Evolutionary conservation across 2,113 vertebrate genomes (phyloP).

Genomic region (Erythrocercus mccallii): DNA sequence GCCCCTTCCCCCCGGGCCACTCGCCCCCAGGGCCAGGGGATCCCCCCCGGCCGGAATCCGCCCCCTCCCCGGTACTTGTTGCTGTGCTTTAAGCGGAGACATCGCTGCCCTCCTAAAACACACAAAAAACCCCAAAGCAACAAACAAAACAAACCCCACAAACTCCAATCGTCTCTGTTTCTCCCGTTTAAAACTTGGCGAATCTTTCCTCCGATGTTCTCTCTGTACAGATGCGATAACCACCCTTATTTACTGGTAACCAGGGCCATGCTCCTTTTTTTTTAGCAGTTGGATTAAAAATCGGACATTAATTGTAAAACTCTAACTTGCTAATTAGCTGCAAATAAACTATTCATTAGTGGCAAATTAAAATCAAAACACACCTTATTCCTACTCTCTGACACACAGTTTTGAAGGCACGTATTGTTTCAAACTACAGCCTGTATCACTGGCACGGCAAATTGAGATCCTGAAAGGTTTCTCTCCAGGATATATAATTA

Average conservation of each 20-base stretch:
- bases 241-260: conserved; percentile 33
- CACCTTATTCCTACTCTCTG: conserved; percentile 37
- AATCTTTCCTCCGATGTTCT: conserved; percentile 24
- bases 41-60: background rate
- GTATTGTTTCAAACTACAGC: conserved; percentile 62
- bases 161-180: background rate
- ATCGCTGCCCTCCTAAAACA: background rate
- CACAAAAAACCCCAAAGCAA: background rate
- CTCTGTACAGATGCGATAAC: background rate
- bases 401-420: conserved; percentile 61
- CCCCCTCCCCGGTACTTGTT: background rate
- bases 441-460: conserved; percentile 68
- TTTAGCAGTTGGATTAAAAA: conserved; percentile 63
- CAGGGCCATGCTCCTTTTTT: background rate
- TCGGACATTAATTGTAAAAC: conserved; percentile 68
- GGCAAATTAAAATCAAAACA: conserved; percentile 72
- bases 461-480: conserved; percentile 80
- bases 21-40: background rate
- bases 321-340: conserved; percentile 75
- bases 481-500: conserved; percentile 81
- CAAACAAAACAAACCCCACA: background rate
- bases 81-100: background rate
- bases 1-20: background rate
- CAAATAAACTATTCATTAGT: conserved; percentile 78
- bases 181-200: background rate